phyloP scores from a whole-genome alignment of 37 sponge, comb jelly and placozoan genomes.

The Crambe crambe region DNA sequence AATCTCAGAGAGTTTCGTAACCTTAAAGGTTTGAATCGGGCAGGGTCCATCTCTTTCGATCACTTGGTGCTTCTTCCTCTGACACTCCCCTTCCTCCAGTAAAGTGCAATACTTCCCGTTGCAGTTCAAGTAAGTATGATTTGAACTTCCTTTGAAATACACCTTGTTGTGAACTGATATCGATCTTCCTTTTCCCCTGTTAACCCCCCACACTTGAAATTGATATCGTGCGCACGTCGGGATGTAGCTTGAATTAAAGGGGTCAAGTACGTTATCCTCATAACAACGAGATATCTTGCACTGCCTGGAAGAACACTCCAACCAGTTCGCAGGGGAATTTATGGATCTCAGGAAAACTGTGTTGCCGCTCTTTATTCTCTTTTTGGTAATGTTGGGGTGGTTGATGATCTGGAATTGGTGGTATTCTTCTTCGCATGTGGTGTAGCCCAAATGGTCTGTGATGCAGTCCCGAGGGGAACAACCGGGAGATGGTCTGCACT shows the following conservation, averaged over 20 bases:
- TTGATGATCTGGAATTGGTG: slow-evolving; percentile 7
- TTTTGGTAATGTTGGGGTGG: not conserved
- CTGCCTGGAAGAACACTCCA: slow-evolving; percentile 4
- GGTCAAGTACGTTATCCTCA: not conserved
- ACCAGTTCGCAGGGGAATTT: slow-evolving; percentile 1
- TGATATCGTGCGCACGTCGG: not conserved
- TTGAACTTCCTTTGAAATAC: not conserved
- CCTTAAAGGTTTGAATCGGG: too few relatives aligned
- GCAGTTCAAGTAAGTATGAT: slow-evolving; percentile 13
- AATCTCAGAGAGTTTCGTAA: too few relatives aligned
- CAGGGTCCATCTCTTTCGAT: too few relatives aligned
- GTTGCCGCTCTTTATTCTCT: slow-evolving; percentile 11
- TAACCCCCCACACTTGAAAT: slow-evolving; percentile 2
- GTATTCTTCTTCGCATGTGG: not conserved
- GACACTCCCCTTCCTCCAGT: not conserved
- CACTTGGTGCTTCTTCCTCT: too few relatives aligned
- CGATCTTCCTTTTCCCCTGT: not conserved
- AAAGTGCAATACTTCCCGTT: slow-evolving; percentile 1
- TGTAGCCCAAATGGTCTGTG: not conserved
- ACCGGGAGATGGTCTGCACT: not conserved
- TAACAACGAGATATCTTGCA: not conserved
- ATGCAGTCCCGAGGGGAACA: not conserved
- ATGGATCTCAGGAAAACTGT: slow-evolving; percentile 11
- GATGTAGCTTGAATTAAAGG: slow-evolving; percentile 2
- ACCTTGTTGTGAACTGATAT: not conserved